These are phyloP conservation scores for Herminia tarsipennalis DNA, from an alignment of 2,888 invertebrate species.

Conservation along the genomic window DNA sequence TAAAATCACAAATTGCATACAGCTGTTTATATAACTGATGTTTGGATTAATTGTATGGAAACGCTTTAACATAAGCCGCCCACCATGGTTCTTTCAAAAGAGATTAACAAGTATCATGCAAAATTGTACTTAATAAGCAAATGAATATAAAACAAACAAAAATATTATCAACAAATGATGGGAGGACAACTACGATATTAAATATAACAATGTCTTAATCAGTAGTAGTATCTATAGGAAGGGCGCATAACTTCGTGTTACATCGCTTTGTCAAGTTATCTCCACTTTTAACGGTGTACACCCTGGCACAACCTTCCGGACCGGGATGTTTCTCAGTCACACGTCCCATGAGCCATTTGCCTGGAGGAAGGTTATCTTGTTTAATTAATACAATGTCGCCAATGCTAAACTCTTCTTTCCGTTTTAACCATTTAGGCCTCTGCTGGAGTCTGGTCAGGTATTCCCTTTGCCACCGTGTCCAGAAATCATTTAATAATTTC, in stretches of 20 bases:
- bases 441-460: constrained; percentile 32
- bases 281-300: constrained; percentile 32
- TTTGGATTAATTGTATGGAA: no score
- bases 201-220: no score
- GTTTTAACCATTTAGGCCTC: constrained; percentile 31
- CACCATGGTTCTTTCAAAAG: no score
- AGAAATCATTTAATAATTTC: constrained; percentile 33
- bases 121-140: no score
- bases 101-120: no score
- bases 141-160: no score
- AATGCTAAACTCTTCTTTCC: constrained; percentile 20
- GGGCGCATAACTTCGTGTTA: constrained; percentile 33
- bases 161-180: no score
- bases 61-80: no score
- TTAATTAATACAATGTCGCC: constrained; percentile 41
- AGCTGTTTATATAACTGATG: no score
- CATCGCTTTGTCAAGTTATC: constrained; percentile 18
- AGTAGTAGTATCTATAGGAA: no score
- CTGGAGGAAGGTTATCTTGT: constrained; percentile 31
- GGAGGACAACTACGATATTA: no score
- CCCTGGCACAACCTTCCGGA: constrained; percentile 29
- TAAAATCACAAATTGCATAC: no score
- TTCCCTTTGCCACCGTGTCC: constrained; percentile 34
- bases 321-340: constrained; percentile 34
- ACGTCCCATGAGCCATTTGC: constrained; percentile 34